phyloP scores from a whole-genome alignment of 2,888 invertebrate species.

The Pammene aurita region DNA sequence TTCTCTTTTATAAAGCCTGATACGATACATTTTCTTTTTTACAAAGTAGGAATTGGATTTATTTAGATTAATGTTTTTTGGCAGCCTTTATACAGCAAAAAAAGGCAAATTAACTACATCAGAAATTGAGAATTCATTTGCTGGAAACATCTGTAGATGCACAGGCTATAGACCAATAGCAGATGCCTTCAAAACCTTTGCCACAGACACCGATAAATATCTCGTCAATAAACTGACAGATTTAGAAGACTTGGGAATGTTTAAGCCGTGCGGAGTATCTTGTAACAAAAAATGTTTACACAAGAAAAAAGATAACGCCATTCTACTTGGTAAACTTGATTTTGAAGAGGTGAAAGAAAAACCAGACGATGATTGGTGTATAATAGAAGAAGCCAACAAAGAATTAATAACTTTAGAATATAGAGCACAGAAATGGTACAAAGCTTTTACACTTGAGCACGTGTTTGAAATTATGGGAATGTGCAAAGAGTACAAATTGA shows the following conservation, averaged over 20 bases:
- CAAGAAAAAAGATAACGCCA: conserved; percentile 15
- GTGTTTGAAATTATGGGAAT: conserved; percentile 75
- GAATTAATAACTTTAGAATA: conserved; percentile 64
- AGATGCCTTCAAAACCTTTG: conserved; percentile 83
- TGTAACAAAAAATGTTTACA: conserved; percentile 36
- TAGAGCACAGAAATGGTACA: conserved; percentile 74
- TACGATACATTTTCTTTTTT: too few species aligned
- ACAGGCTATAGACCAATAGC: conserved; percentile 85
- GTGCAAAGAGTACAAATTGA: conserved; percentile 82
- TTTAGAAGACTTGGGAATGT: conserved; percentile 41
- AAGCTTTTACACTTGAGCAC: conserved; percentile 73
- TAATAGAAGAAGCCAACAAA: conserved; percentile 48
- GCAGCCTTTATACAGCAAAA: conserved; percentile 29
- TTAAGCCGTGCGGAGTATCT: conserved; percentile 35
- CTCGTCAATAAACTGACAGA: conserved; percentile 42
- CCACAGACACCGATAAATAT: conserved; percentile 47
- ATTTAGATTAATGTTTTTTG: background rate
- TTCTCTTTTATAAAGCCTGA: too few species aligned
- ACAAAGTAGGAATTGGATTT: too few species aligned
- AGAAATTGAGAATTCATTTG: conserved; percentile 82
- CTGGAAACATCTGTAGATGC: conserved; percentile 84
- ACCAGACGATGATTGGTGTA: conserved; percentile 54
- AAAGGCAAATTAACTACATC: conserved; percentile 31
- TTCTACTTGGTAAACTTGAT: conserved; percentile 24
- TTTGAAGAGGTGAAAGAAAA: conserved; percentile 42